Evolutionary conservation across 1,140 invertebrate genomes (phyloP), one percentile per base, ranked within the genome.

Genomic region (Drosophila guanche): DNA sequence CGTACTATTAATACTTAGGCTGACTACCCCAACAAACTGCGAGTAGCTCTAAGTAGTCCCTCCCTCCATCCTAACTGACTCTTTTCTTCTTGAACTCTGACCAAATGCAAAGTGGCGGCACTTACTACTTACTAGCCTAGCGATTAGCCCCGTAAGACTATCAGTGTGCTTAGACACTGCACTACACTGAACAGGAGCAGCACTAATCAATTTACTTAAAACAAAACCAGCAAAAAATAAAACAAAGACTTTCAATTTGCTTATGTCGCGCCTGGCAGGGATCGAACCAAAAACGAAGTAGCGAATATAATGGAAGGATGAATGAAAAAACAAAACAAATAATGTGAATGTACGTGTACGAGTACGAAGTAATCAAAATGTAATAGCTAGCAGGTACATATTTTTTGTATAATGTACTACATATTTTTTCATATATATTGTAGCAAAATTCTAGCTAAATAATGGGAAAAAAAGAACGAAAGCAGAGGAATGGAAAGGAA

Each of bases 361-460:
- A 67, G 52, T 48, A 54, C 74, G 54, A 25, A 25, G 41, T 62
- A 61, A 76, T 62, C 62, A 53, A 56, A 77, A 43, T 69, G 65
- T 73, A 69, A 27, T 27, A 37, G 55, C 23, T 57, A 53, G 57
- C 66, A 57, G 47, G 55, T 76, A 69, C 70, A 77, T 89, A 89
- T 89, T 88, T 86, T 86, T 86, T 86, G 81, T 86, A 86, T 88
- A 65, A 75, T 88, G 73, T 84, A 76, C 68, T 72, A 72, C 60
- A 10, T 37, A 37, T 73, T 86, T 85, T 85, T 80, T 86, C 79
- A 85, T 85, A 84, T 48, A 76, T 33, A 33, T 37, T 37, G 33
- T 37, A 37, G 62, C 66, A 45, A 68, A 63, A 77, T 73, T 71
- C 25, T 69, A 69, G 66, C 43, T 23, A 69, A 63, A 61, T 62